Base-by-base conservation (phyloP, 2,888 invertebrate species). In the Strigamia maritima region DNA sequence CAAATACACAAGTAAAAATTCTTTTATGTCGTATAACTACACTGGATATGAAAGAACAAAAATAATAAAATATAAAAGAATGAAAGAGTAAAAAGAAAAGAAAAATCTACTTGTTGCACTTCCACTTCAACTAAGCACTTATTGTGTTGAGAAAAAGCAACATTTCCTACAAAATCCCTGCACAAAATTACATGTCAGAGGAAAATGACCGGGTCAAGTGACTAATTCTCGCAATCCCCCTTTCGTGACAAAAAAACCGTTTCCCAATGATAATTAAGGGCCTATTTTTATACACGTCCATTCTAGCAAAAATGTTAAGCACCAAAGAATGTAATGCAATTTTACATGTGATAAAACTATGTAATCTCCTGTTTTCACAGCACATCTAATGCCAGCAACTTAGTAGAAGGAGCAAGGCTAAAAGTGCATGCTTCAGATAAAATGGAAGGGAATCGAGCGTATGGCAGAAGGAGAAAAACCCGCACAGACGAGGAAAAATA, bases 361-460 rank as follows among this genome's bases (percentile, higher is more conserved):
- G 60, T 60, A 60, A 60, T 60, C 60, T 60, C 60, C 60, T 60
- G 19, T 60, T 60, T 60, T 60, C 60, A 19, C 60, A 60, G 60
- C 60, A 60, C 60, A 60, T 8, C 60, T 22, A 60, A 60, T 60
- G n/a, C 60, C 19, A 22, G 16, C 22, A 60, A 60, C 60, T 60
- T 19, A 60, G 60, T 60, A 60, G 60, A 22, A 60, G 60, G 22
- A 60, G 60, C 60, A 60, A 60, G 60, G 60, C 60, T 60, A 60
- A 60, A 40, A 60, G 60, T 60, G 60, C 60, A 60, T 60, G 60
- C 60, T 60, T 60, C 19, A 60, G 60, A 60, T 60, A 60, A 60
- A 60, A 60, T 60, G 19, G 60, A 60, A 60, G 60, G 19, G 60
- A 60, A 60, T 60, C 60, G 60, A 60, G 60, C 60, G 60, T 22